Percentiles rank a stretch among this genome's conserved stretches.
Conservation (phyloP, 2,888 invertebrate genomes). For the Metopia argyrocephala region DNA sequence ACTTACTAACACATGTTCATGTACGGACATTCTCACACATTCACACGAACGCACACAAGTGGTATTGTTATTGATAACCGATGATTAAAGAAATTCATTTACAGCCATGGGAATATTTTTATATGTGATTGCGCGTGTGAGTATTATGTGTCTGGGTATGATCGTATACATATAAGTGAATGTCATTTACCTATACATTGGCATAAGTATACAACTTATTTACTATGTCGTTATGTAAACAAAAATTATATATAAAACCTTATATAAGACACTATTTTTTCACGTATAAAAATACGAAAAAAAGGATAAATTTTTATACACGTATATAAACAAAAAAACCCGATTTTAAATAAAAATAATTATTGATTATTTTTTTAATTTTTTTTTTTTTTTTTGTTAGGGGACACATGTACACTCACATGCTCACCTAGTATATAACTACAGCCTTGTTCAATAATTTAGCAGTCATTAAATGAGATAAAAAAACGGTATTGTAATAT, state of each 20-base stretch:
- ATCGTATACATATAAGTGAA: background rate
- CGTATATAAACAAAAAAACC: background rate
- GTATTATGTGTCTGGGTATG: background rate
- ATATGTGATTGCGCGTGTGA: background rate
- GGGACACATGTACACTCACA: too few species aligned
- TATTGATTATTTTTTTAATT: slow-evolving; percentile 36
- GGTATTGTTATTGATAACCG: too few species aligned
- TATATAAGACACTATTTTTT: too few species aligned
- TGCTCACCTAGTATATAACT: too few species aligned
- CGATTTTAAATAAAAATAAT: slow-evolving; percentile 15
- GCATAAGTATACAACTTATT: background rate
- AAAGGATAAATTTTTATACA: background rate
- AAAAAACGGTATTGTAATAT: too few species aligned
- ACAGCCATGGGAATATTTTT: too few species aligned
- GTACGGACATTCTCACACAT: too few species aligned
- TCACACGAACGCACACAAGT: too few species aligned
- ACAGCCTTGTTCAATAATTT: too few species aligned
- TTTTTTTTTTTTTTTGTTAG: background rate
- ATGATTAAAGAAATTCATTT: too few species aligned
- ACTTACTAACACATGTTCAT: too few species aligned
- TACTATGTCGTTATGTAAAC: background rate
- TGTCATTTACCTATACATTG: background rate
- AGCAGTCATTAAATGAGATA: too few species aligned
- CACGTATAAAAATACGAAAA: background rate
- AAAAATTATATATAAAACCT: background rate